phyloP scores from a whole-genome alignment of 2,797 vertebrate species.

The Lindbergichthys nudifrons region DNA sequence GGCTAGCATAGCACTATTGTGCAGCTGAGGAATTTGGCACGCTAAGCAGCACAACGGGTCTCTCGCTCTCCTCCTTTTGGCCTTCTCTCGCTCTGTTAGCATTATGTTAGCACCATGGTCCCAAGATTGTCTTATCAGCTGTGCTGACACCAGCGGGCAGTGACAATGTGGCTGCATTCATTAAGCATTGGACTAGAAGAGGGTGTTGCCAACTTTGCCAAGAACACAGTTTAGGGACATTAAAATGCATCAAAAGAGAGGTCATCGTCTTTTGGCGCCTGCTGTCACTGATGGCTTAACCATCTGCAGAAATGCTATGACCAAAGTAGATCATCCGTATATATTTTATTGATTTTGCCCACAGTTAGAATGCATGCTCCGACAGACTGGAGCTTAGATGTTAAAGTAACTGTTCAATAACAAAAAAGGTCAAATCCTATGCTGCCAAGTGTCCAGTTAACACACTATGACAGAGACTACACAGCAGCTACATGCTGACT shows the following conservation, averaged over 20 bases:
- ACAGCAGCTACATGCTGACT: conserved; percentile 43
- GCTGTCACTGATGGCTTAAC: conserved; percentile 23
- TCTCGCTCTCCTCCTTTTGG: conserved; percentile 30
- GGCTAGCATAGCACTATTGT: conserved; percentile 78
- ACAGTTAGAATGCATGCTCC: not conserved
- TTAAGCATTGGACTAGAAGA: conserved; percentile 34
- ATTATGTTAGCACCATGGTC: conserved; percentile 59
- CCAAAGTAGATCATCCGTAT: conserved; percentile 1
- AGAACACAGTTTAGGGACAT: conserved; percentile 24
- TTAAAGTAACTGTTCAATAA: not conserved
- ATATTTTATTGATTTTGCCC: conserved; percentile 9
- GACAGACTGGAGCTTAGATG: not conserved
- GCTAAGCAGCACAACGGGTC: conserved; percentile 67
- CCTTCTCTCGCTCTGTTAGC: conserved; percentile 58
- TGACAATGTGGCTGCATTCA: conserved; percentile 54
- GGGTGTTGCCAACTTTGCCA: conserved; percentile 39
- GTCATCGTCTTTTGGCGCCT: conserved; percentile 14
- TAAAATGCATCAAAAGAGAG: conserved; percentile 29
- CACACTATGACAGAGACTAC: conserved; percentile 1
- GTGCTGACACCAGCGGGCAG: conserved; percentile 60
- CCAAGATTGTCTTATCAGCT: conserved; percentile 78
- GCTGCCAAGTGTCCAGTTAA: conserved; percentile 9
- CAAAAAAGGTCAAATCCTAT: conserved; percentile 2
- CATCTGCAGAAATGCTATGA: conserved; percentile 14
- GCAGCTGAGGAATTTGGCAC: conserved; percentile 82